Evolutionary conservation across 2,113 vertebrate species (phyloP).

Genomic region (Sceloporus tristichus): DNA sequence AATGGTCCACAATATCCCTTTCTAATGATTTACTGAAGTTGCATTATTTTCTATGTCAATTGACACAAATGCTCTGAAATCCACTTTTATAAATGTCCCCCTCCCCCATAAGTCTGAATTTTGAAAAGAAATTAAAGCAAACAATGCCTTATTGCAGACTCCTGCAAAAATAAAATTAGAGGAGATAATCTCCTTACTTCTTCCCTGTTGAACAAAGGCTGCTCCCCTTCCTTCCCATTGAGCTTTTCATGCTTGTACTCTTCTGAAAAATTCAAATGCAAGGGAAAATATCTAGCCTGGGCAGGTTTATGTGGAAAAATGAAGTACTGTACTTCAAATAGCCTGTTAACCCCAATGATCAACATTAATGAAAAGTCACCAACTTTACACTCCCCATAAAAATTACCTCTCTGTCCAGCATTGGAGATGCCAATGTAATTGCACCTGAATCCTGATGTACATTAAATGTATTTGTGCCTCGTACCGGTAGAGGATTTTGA

Average conservation of each 20-base stretch:
- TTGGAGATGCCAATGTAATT: conserved; percentile 70
- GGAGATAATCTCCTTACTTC: background rate
- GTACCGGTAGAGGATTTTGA: conserved; percentile 55
- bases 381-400: conserved; percentile 18
- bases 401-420: conserved; percentile 90
- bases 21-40: background rate
- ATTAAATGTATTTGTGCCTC: conserved; percentile 68
- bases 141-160: background rate
- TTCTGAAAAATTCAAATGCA: background rate
- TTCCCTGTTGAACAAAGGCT: background rate
- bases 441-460: conserved; percentile 79
- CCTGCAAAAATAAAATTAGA: background rate
- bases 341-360: background rate
- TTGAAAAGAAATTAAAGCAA: no score
- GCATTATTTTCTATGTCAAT: background rate
- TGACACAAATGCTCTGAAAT: background rate
- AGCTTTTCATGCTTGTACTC: background rate
- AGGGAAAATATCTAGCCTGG: no score
- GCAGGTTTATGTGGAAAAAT: no score
- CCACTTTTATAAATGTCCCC: no score
- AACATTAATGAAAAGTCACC: background rate
- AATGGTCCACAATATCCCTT: background rate
- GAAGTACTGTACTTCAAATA: no score
- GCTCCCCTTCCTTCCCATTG: background rate
- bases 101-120: no score